A percentile compares a stretch with the other conserved stretches of the same genome.
phyloP scores from a whole-genome alignment of 2,113 vertebrate species.

The Nothoprocta perdicaria region DNA sequence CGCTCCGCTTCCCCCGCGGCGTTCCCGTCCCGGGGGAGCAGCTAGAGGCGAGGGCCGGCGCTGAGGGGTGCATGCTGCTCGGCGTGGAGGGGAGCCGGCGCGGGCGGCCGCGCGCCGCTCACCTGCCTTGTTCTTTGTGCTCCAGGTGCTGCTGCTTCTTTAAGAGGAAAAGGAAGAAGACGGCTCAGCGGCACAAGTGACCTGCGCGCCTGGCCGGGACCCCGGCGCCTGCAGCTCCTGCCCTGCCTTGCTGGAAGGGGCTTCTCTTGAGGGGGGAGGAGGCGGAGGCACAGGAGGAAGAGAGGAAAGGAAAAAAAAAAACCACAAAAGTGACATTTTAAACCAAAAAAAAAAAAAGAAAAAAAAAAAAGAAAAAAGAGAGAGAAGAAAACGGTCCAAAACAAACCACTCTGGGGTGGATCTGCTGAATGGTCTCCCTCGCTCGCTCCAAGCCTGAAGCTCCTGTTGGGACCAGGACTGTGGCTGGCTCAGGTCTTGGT shows the following conservation, averaged over 20 bases:
- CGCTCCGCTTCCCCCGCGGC: neutral
- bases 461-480: conserved; percentile 78
- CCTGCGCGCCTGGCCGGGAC: conserved; percentile 76
- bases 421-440: conserved; percentile 64
- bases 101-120: rapidly evolving
- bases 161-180: conserved; percentile 99
- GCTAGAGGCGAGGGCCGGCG: rapidly evolving
- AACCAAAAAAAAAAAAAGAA: conserved; percentile 79
- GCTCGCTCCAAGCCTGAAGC: conserved; percentile 68
- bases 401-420: conserved; percentile 75
- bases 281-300: conserved; percentile 59
- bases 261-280: conserved; percentile 73
- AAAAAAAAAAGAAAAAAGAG: conserved; percentile 44
- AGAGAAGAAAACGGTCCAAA: conserved; percentile 77
- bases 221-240: conserved; percentile 76
- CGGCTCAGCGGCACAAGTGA: conserved; percentile 96
- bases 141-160: conserved; percentile 99
- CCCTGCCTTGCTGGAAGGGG: conserved; percentile 80
- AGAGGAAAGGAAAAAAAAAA: neutral
- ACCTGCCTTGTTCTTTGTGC: conserved; percentile 72
- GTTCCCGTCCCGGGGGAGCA: neutral
- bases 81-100: neutral
- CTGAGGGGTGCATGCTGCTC: neutral
- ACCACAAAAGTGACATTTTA: conserved; percentile 69
- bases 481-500: conserved; percentile 71